Evolutionary conservation across 1,140 invertebrate species (phyloP), one percentile per base, ranked within the genome.

Genomic region (Venustaconcha ellipsiformis): DNA sequence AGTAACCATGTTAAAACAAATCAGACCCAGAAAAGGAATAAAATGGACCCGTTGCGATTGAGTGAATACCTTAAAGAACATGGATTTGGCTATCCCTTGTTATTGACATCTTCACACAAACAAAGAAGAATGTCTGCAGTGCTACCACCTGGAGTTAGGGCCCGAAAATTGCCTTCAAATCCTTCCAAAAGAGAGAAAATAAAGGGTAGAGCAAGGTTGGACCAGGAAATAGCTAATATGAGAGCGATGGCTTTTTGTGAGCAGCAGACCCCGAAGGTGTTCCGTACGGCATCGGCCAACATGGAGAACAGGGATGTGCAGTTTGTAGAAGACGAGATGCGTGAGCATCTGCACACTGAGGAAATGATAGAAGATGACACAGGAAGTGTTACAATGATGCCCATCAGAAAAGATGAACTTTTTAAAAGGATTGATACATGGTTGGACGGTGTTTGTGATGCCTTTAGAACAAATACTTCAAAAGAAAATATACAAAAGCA

Each of bases 221-320:
- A 85, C 63, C 82, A 85, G 60, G 84, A 85, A 75, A 80, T 85
- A 80, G 84, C 84, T n/a, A 85, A 85, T 67, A 78, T 85, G 70
- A 69, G 79, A 76, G 84, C 84, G 12, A 70, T 78, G 15, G 84
- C 84, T 1, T 85, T 85, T 75, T 85, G 84, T 76, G 84, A 82
- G 72, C 79, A 81, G 67, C 84, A 85, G 77, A 72, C 79, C 0
- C 77, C 76, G 14, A 80, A 79, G 58, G 70, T 76, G 66, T 85
- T 85, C 67, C 57, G 84, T 64, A 85, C 81, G 18, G 84, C 84
- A 23, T 85, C 84, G 0, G 84, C 82, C 11, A 76, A 82, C 59
- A 82, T 82, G 70, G 73, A 77, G 59, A 82, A 85, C 57, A 78
- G 84, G 15, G 84, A 85, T 68, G 78, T 83, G 6, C 79, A 81